Base-by-base conservation (phyloP, 2,797 vertebrate species). In the Lates japonicus region DNA sequence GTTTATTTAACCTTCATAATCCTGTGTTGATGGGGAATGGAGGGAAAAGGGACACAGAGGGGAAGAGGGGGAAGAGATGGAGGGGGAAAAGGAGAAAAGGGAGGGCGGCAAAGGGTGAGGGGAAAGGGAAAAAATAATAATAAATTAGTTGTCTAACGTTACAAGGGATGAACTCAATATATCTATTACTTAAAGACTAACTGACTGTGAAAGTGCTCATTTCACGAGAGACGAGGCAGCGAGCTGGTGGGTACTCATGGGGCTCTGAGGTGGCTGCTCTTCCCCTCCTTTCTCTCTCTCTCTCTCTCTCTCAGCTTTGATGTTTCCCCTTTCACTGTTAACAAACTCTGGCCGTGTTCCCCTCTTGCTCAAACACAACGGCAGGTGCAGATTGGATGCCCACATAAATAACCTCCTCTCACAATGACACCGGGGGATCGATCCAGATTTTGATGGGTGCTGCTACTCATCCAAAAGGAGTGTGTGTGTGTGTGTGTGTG, bases 141-240 rank as follows among this genome's bases (percentile, higher is more conserved):
- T 98, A 97, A 97, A 98, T 97, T 96, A 97, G 97, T 98, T 98
- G 97, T 98, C 97, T 97, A 96, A 93, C 97, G 96, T 97, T 98
- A 97, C 97, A 97, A 98, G 97, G 94, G 97, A 97, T 98, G 97
- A 98, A 97, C 98, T 98, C 97, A 96, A 97, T 97, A 96, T 97
- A 97, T 98, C 97, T 97, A 97, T 98, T 98, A 98, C 98, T 98
- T 98, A 98, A 97, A 97, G 97, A 95, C 97, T 98, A 98, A 98
- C 97, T 96, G 97, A 96, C 96, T 98, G 97, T 98, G 97, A 98
- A 98, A 97, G 97, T 96, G 95, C 96, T 97, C 95, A 95, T 97
- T 97, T 97, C 96, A 96, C 90, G 95, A 97, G 95, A 96, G 95
- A 96, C 94, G 83, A 96, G 94, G 92, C 95, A 92, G 91, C 76